phyloP scores from a whole-genome alignment of 2,888 invertebrate genomes.

The Urechis unicinctus region DNA sequence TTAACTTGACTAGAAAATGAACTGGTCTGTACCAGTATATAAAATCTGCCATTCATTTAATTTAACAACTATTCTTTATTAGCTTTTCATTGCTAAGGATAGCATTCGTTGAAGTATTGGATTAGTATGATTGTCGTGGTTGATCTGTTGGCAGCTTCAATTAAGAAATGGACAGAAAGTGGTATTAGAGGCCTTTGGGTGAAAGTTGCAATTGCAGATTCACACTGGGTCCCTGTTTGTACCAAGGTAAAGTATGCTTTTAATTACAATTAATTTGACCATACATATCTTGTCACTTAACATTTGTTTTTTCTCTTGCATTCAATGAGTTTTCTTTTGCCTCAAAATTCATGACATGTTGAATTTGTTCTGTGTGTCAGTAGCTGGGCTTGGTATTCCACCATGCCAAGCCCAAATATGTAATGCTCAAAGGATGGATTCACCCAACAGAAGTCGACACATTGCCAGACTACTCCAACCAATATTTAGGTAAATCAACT shows the following conservation, averaged over 20 bases:
- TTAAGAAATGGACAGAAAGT: slow-evolving; percentile 62
- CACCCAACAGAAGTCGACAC: slow-evolving; percentile 53
- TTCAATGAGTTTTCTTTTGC: no score
- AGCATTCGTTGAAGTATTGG: no score
- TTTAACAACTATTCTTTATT: no score
- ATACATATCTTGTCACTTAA: slow-evolving; percentile 18
- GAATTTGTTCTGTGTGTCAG: no score
- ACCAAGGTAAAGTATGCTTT: slow-evolving; percentile 56
- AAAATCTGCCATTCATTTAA: no score
- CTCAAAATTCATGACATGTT: no score
- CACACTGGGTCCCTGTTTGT: slow-evolving; percentile 70
- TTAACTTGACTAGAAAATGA: no score
- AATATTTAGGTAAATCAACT: slow-evolving; percentile 36
- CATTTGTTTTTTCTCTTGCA: no score
- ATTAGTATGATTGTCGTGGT: no score
- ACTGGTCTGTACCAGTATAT: no score
- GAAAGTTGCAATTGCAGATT: slow-evolving; percentile 64
- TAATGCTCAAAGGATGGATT: slow-evolving; percentile 76
- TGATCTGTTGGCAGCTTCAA: slow-evolving; percentile 61
- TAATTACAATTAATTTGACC: neutral
- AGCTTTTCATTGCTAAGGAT: no score
- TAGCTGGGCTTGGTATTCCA: slow-evolving; percentile 57
- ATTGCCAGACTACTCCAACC: slow-evolving; percentile 42
- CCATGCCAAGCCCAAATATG: slow-evolving; percentile 58
- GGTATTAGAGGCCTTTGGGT: slow-evolving; percentile 75